A percentile compares a stretch with the other conserved stretches of the same genome.
Conservation (phyloP, 1,140 invertebrate species). For the Leptinotarsa defecta region DNA sequence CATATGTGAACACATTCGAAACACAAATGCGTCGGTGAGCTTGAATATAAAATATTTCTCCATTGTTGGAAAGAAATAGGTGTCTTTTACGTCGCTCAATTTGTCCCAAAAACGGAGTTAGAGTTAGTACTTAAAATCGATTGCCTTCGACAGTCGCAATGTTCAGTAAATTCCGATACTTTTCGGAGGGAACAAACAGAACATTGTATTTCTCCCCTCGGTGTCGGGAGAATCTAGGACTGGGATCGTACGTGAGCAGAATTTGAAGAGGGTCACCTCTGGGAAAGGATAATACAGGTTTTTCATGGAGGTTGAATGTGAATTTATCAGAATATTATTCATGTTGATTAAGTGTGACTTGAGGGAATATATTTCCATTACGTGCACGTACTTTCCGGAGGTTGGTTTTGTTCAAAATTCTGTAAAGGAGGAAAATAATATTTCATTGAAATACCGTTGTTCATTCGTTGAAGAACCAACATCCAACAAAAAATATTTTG, state of each 20-base stretch:
- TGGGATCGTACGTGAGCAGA: not conserved
- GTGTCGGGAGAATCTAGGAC: not conserved
- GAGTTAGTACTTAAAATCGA: slow-evolving; percentile 5
- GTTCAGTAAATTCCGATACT: slow-evolving; percentile 16
- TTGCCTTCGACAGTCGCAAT: slow-evolving; percentile 9
- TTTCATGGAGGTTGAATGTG: too few species aligned
- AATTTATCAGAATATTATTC: too few species aligned
- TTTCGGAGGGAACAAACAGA: not conserved
- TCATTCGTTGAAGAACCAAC: too few species aligned
- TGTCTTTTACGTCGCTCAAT: not conserved
- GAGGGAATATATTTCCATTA: too few species aligned
- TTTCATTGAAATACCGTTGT: too few species aligned
- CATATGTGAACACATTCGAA: not conserved
- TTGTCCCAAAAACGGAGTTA: not conserved
- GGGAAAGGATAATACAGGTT: too few species aligned
- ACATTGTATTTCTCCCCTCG: slow-evolving; percentile 9
- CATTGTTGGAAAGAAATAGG: not conserved
- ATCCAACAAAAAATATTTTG: too few species aligned
- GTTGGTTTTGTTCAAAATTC: too few species aligned
- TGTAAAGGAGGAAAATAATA: too few species aligned
- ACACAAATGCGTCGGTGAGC: slow-evolving; percentile 3
- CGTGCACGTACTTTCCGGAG: too few species aligned
- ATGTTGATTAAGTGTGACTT: too few species aligned
- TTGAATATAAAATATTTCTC: slow-evolving; percentile 4
- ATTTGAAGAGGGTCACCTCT: not conserved